Percentiles rank a stretch among this genome's conserved stretches.
Conservation (phyloP, 2,797 vertebrate species). For the Cyclura pinguis region DNA sequence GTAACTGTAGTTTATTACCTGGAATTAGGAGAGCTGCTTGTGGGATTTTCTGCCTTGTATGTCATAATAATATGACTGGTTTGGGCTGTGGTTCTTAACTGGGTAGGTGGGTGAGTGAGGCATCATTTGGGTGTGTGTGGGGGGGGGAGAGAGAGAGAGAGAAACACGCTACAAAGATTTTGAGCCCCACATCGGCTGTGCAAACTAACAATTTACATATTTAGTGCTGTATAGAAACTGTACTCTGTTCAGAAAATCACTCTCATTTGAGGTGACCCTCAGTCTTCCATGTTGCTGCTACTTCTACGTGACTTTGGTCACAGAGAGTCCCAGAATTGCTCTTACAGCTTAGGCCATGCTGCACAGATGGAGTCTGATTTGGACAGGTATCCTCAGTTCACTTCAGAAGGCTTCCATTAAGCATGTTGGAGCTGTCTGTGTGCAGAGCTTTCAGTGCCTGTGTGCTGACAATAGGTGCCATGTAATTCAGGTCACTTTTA, state of each 20-base stretch:
- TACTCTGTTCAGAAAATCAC: background rate
- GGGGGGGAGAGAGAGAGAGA: too few species aligned
- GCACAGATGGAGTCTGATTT: background rate
- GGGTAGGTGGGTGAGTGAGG: background rate
- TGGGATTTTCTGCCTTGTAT: background rate
- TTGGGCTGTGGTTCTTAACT: background rate
- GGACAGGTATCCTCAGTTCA: background rate
- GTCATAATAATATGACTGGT: background rate
- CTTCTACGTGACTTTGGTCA: background rate
- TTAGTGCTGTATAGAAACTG: background rate
- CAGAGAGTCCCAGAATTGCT: background rate
- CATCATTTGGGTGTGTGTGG: background rate
- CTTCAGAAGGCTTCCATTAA: slow-evolving; percentile 21
- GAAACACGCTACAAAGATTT: background rate
- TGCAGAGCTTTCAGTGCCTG: background rate
- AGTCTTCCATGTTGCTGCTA: background rate
- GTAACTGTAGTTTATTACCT: background rate
- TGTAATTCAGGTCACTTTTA: slow-evolving; percentile 33
- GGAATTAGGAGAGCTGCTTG: background rate
- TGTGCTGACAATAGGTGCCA: background rate
- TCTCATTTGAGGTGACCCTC: background rate
- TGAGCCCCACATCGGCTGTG: too few species aligned
- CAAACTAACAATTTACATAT: background rate
- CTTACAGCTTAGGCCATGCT: background rate
- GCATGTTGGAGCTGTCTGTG: background rate